A percentile compares a stretch with the other conserved stretches of the same genome.
phyloP scores from a whole-genome alignment of 2,888 invertebrate genomes.

The Catonia carolina region DNA sequence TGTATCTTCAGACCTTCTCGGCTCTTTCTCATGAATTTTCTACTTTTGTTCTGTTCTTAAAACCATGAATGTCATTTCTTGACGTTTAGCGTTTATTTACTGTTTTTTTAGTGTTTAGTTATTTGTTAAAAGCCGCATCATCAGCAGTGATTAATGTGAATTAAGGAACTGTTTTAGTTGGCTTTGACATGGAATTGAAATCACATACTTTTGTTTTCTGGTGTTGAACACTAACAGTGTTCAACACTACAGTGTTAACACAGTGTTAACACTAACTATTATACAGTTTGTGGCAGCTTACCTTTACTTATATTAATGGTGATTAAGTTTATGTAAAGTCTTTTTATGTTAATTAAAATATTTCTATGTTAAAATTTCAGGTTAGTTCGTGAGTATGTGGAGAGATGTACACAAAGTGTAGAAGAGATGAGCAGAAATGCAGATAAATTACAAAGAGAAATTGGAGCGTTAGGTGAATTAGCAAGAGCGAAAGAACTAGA shows the following conservation, averaged over 20 bases:
- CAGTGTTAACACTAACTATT: too few relatives aligned
- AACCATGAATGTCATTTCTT: not conserved
- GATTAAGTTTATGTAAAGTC: too few relatives aligned
- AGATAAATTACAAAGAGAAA: slow-evolving; percentile 49
- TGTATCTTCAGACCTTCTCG: too few relatives aligned
- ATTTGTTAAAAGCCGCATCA: not conserved
- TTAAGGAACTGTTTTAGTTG: too few relatives aligned
- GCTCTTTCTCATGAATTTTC: too few relatives aligned
- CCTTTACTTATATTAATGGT: too few relatives aligned
- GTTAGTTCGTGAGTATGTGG: slow-evolving; percentile 50
- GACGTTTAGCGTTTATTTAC: not conserved
- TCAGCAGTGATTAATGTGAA: too few relatives aligned
- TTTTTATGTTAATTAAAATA: not conserved
- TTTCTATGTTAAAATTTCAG: slow-evolving; percentile 17
- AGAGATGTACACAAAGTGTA: slow-evolving; percentile 54
- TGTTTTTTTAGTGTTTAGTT: not conserved
- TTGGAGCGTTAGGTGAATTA: slow-evolving; percentile 63
- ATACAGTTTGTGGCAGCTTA: too few relatives aligned
- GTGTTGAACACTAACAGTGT: too few relatives aligned
- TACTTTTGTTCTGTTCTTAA: not conserved
- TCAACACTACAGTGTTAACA: too few relatives aligned
- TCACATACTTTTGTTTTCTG: too few relatives aligned
- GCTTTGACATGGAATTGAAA: too few relatives aligned
- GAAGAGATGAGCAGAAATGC: slow-evolving; percentile 57
- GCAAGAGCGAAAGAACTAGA: slow-evolving; percentile 77